A percentile compares a stretch with the other conserved stretches of the same genome.
Evolutionary conservation across 1,140 invertebrate genomes (phyloP).

Genomic region (Aphelenchoides fujianensis): DNA sequence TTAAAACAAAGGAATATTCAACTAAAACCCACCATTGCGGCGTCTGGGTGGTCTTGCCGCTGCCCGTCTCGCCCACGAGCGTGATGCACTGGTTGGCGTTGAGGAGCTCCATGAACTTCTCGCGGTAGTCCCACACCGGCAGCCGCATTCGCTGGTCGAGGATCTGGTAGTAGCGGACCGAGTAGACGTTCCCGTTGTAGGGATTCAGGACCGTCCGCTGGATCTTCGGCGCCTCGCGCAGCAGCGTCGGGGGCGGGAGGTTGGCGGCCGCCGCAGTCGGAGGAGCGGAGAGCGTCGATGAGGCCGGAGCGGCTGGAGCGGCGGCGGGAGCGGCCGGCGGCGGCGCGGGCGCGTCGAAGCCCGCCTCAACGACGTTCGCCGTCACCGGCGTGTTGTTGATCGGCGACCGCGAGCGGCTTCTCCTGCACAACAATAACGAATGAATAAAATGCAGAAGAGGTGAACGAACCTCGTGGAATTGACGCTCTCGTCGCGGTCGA

Average conservation of each 20-base stretch:
- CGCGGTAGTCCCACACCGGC: constrained; percentile 94
- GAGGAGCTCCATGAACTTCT: constrained; percentile 88
- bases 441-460: no score
- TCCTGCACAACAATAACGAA: no score
- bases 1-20: no score
- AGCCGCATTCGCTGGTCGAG: constrained; percentile 80
- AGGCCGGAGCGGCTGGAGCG: no score
- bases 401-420: constrained; percentile 13
- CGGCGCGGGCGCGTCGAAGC: constrained; percentile 18
- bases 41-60: constrained; percentile 90
- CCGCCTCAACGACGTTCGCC: background rate
- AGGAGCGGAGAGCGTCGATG: no score
- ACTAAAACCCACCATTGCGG: constrained; percentile 82
- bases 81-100: constrained; percentile 82
- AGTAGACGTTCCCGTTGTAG: constrained; percentile 28
- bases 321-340: background rate
- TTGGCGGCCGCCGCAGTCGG: background rate
- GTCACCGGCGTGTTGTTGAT: constrained; percentile 9
- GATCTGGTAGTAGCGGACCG: constrained; percentile 64
- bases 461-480: background rate
- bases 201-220: constrained; percentile 31
- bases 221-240: background rate
- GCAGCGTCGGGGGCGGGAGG: background rate
- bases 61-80: constrained; percentile 90
- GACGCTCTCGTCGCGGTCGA: background rate